Evolutionary conservation across 2,797 vertebrate genomes (phyloP).

Genomic region (Poliocrania exsul): DNA sequence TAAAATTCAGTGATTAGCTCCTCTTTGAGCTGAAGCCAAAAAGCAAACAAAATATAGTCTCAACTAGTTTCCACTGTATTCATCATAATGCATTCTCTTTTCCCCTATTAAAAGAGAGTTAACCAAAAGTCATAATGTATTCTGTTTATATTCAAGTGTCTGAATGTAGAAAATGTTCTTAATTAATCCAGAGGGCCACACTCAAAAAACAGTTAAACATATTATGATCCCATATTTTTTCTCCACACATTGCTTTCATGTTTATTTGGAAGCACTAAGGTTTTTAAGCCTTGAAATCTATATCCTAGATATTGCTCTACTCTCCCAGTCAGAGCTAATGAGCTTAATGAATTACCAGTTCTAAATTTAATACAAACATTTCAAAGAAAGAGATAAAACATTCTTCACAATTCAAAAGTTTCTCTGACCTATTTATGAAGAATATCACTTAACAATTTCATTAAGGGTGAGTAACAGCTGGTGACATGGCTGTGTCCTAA

Average conservation of each 20-base stretch:
- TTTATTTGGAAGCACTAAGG: slow-evolving; percentile 67
- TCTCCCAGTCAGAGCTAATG: slow-evolving; percentile 63
- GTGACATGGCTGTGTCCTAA: slow-evolving; percentile 86
- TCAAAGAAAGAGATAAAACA: slow-evolving; percentile 70
- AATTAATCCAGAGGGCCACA: slow-evolving; percentile 54
- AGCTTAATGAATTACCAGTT: slow-evolving; percentile 68
- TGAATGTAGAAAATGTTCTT: slow-evolving; percentile 64
- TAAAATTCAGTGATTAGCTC: not conserved
- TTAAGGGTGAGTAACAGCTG: slow-evolving; percentile 89
- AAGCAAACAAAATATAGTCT: slow-evolving; percentile 15
- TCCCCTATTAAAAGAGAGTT: slow-evolving; percentile 40
- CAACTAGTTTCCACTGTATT: not conserved
- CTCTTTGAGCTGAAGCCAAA: not conserved
- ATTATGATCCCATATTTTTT: slow-evolving; percentile 60
- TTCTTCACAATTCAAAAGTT: slow-evolving; percentile 67
- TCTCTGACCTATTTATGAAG: slow-evolving; percentile 85
- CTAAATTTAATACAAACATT: slow-evolving; percentile 68
- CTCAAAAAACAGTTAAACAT: slow-evolving; percentile 66
- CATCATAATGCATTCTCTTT: slow-evolving; percentile 45
- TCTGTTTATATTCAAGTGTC: slow-evolving; percentile 59
- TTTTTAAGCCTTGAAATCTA: slow-evolving; percentile 60
- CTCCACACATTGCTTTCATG: slow-evolving; percentile 55
- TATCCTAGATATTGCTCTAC: slow-evolving; percentile 60
- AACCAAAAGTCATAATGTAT: slow-evolving; percentile 55
- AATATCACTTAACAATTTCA: slow-evolving; percentile 88